Conservation (phyloP, 2,888 invertebrate species). For the Troilus luridus region DNA sequence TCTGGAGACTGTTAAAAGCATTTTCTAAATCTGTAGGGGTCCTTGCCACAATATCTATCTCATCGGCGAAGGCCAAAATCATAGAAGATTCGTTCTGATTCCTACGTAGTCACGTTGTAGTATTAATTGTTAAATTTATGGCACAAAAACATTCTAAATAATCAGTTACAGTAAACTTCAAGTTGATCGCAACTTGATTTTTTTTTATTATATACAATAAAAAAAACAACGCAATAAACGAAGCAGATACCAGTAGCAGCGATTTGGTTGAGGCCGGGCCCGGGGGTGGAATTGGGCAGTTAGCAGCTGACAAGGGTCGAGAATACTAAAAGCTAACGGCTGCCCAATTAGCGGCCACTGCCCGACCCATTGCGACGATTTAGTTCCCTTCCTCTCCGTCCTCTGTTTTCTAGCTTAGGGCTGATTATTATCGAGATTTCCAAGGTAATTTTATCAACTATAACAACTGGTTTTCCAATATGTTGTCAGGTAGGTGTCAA, state of each 20-base stretch:
- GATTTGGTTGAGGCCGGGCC: background rate
- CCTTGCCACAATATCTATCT: no score
- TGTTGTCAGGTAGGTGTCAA: background rate
- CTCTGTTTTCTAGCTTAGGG: background rate
- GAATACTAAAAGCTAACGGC: slow-evolving; percentile 19
- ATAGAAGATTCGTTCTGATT: no score
- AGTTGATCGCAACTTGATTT: background rate
- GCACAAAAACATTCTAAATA: no score
- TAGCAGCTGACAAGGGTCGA: background rate
- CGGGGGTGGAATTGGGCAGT: background rate
- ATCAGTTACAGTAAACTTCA: background rate
- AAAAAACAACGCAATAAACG: background rate
- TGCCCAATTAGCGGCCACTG: background rate
- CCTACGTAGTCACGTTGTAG: no score
- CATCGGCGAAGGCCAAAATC: no score
- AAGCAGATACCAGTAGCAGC: background rate
- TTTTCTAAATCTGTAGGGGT: no score
- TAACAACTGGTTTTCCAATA: background rate
- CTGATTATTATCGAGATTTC: background rate
- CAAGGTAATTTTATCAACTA: background rate
- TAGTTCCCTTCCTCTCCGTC: background rate
- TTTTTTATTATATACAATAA: background rate
- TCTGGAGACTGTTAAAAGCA: no score
- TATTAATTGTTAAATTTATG: no score
- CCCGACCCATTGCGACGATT: background rate